Conservation (phyloP, 1,140 invertebrate species). For the Heterodera carotae region DNA sequence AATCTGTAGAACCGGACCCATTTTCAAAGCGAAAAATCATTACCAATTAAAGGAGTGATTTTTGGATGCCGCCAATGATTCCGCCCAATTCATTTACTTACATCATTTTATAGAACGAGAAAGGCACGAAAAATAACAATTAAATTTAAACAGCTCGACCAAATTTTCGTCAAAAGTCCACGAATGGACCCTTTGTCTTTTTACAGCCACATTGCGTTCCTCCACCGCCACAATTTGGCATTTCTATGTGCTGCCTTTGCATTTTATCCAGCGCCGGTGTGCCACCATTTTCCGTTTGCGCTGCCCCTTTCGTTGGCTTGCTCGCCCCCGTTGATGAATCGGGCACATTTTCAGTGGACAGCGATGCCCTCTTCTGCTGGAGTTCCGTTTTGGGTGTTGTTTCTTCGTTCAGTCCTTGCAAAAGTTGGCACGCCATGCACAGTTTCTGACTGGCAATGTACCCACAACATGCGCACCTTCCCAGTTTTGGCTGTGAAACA, state of each 20-base stretch:
- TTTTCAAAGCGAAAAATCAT: too few species aligned
- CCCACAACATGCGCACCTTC: conserved; percentile 79
- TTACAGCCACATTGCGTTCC: neutral
- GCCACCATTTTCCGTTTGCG: too few species aligned
- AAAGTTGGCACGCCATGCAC: conserved; percentile 92
- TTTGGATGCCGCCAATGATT: too few species aligned
- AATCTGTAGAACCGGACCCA: too few species aligned
- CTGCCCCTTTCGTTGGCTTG: neutral
- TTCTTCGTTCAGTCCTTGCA: conserved; percentile 80
- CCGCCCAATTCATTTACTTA: too few species aligned
- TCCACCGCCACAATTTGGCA: neutral
- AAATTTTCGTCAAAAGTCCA: neutral
- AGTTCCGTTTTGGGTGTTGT: conserved; percentile 15
- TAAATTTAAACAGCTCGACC: too few species aligned
- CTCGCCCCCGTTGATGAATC: conserved; percentile 15
- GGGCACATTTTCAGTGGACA: too few species aligned
- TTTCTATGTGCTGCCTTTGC: neutral
- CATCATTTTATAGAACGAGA: too few species aligned
- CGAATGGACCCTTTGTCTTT: neutral
- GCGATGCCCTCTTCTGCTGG: conserved; percentile 31
- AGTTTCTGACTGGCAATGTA: conserved; percentile 93
- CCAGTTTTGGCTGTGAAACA: conserved; percentile 27
- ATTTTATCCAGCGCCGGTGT: too few species aligned
- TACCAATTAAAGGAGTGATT: too few species aligned
- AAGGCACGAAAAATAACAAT: too few species aligned